Evolutionary conservation across 2,888 invertebrate species (phyloP), one percentile per base, ranked within the genome.

Genomic region (Conomelus anceps): DNA sequence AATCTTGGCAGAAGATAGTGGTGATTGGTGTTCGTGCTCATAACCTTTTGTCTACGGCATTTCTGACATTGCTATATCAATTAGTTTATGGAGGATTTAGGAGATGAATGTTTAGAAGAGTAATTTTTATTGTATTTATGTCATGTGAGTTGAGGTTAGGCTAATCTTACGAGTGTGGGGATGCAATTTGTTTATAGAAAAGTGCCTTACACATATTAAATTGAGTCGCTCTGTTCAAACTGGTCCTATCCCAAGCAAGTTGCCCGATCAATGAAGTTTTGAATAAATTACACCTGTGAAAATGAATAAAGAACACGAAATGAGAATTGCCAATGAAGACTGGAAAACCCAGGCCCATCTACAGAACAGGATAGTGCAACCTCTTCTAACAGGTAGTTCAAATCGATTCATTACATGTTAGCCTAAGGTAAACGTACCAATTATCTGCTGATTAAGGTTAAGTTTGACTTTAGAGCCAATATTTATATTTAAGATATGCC

Each of bases 331-430:
- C 63, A 89, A 89, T 86, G 89, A 88, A n/a, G 86, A 89, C 26
- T 90, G 89, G 89, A 87, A 88, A 41, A 88, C 23, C 22, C 89
- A 90, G 29, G 86, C 63, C 29, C 86, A 88, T 29, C 85, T 95
- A 89, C 96, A 96, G 93, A 97, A 97, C 94, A 96, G 96, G 92
- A 96, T 98, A 92, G 97, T 98, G 91, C 98, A 98, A 94, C 98
- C 98, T 89, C 94, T 98, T 90, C 95, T 98, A 90, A 98, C 98
- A 93, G 98, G 98, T 98, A 92, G 88, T 89, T 26, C 29, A 63
- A 13, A 41, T 41, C n/a, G n/a, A n/a, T n/a, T n/a, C n/a, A n/a
- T n/a, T n/a, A n/a, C n/a, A n/a, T n/a, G n/a, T n/a, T n/a, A n/a
- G n/a, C n/a, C n/a, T n/a, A n/a, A n/a, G n/a, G n/a, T n/a, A n/a